phyloP scores from a whole-genome alignment of 2,113 vertebrate species.

The Chinchilla lanigera region DNA sequence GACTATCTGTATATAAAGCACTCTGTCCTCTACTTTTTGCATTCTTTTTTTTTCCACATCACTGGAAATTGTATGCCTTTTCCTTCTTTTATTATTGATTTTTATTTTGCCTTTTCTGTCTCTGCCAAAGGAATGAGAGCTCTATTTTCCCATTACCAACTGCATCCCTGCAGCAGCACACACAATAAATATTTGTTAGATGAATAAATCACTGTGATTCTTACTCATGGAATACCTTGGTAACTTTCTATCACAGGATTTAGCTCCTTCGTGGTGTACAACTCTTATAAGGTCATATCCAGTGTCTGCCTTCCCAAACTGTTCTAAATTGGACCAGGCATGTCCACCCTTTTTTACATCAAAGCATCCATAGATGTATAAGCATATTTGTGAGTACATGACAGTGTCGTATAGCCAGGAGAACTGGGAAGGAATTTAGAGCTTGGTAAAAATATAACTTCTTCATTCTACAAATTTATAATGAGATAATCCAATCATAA shows the following conservation, averaged over 20 bases:
- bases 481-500: not conserved
- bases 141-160: not conserved
- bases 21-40: not conserved
- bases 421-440: not conserved
- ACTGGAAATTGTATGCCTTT: not conserved
- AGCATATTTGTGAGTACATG: not conserved
- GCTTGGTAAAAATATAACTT: not conserved
- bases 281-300: not conserved
- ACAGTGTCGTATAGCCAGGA: not conserved
- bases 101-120: not conserved
- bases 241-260: not conserved
- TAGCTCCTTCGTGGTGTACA: not conserved
- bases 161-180: accelerated
- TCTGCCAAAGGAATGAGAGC: not conserved
- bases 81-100: not conserved
- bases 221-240: not conserved
- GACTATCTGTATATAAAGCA: not conserved
- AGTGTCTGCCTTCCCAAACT: not conserved
- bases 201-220: not conserved
- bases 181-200: not conserved
- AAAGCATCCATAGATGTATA: not conserved
- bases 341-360: not conserved
- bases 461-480: constrained; percentile 39
- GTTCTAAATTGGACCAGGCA: not conserved
- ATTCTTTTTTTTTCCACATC: not conserved